phyloP scores from a whole-genome alignment of 2,888 invertebrate genomes.

The Stenodera caucasica region DNA sequence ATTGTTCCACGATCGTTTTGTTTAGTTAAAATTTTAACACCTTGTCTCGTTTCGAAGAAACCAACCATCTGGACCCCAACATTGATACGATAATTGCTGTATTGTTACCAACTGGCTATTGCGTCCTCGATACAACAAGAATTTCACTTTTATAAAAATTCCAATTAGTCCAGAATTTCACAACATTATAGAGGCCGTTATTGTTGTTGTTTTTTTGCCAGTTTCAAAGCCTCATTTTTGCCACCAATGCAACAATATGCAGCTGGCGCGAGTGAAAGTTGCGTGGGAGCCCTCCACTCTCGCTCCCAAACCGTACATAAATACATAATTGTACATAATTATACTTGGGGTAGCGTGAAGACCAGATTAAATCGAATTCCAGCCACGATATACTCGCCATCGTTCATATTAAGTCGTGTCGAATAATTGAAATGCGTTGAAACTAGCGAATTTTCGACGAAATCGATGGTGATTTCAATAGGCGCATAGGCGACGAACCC shows the following conservation, averaged over 20 bases:
- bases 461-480: neutral
- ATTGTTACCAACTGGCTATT: neutral
- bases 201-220: constrained; percentile 12
- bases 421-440: neutral
- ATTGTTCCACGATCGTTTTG: neutral
- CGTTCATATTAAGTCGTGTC: neutral
- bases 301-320: constrained; percentile 7
- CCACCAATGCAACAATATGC: constrained; percentile 12
- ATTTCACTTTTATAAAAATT: neutral
- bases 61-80: neutral
- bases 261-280: constrained; percentile 40
- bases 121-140: neutral
- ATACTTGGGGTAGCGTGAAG: constrained; percentile 18
- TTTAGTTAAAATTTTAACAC: constrained; percentile 2
- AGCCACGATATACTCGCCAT: neutral
- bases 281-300: constrained; percentile 28
- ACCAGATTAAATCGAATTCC: constrained; percentile 16
- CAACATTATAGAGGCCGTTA: constrained; percentile 14
- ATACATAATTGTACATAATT: neutral
- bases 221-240: no score
- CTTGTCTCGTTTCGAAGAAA: neutral
- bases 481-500: neutral
- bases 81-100: neutral
- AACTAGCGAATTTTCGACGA: neutral
- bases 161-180: constrained; percentile 22